These are phyloP conservation scores for Coluber constrictor DNA, from an alignment of 2,797 vertebrate species.

Conservation along the genomic window DNA sequence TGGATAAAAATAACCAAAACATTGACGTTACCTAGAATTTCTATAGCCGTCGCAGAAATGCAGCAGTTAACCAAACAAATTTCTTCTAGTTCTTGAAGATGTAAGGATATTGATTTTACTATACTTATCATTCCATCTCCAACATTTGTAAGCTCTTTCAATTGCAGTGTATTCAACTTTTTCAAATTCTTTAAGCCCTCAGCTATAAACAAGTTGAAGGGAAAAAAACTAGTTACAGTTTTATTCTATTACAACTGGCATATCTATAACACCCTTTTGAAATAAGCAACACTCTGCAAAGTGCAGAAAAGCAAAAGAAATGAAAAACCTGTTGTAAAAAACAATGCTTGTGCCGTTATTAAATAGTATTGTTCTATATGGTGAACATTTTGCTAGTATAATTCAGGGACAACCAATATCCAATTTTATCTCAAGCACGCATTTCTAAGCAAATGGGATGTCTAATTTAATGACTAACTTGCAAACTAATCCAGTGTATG, in stretches of 20 bases:
- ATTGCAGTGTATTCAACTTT: conserved; percentile 39
- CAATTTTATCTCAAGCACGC: neutral
- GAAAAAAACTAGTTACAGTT: neutral
- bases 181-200: conserved; percentile 46
- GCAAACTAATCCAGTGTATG: neutral
- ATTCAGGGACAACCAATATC: neutral
- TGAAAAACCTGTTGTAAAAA: neutral
- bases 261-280: neutral
- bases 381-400: neutral
- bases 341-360: neutral
- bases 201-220: conserved; percentile 31
- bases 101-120: conserved; percentile 39
- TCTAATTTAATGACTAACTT: neutral
- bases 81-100: conserved; percentile 52
- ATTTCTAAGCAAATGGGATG: neutral
- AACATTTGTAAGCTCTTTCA: conserved; percentile 45
- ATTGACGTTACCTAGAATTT: conserved; percentile 46
- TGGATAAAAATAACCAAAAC: neutral
- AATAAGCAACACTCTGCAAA: neutral
- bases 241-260: neutral
- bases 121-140: conserved; percentile 42
- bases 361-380: neutral
- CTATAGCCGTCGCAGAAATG: conserved; percentile 43
- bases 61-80: conserved; percentile 49
- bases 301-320: neutral